phyloP scores from a whole-genome alignment of 2,797 vertebrate species.

The Peromyscus nudipes region DNA sequence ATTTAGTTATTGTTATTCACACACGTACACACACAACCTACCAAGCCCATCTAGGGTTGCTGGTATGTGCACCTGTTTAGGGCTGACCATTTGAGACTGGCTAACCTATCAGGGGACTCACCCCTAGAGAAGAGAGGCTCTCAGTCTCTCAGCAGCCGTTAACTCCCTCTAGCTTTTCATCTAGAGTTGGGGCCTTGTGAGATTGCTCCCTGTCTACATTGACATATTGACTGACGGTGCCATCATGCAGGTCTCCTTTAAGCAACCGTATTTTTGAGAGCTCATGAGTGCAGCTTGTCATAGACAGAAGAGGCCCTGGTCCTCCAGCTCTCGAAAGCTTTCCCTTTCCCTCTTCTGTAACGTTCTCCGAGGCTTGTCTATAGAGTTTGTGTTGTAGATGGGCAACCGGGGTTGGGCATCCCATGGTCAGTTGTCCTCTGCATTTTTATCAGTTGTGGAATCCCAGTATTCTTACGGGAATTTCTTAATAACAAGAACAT shows the following conservation, averaged over 20 bases:
- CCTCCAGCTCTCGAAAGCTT: not conserved
- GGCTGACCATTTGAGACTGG: not conserved
- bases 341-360: not conserved
- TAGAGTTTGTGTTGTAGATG: not conserved
- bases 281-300: not conserved
- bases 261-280: not conserved
- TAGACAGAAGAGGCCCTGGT: not conserved
- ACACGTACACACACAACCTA: not conserved
- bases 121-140: not conserved
- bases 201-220: not conserved
- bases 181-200: not conserved
- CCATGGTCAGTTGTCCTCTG: not conserved
- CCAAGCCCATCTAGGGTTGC: not conserved
- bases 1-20: not conserved
- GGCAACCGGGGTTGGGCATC: not conserved
- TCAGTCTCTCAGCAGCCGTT: not conserved
- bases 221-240: not conserved
- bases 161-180: not conserved
- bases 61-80: not conserved
- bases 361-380: not conserved
- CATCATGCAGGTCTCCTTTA: not conserved
- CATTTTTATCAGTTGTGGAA: not conserved
- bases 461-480: not conserved
- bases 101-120: not conserved
- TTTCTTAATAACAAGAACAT: not conserved